These are phyloP conservation scores for Chelon auratus DNA, from an alignment of 2,797 vertebrate species.

Conservation along the genomic window DNA sequence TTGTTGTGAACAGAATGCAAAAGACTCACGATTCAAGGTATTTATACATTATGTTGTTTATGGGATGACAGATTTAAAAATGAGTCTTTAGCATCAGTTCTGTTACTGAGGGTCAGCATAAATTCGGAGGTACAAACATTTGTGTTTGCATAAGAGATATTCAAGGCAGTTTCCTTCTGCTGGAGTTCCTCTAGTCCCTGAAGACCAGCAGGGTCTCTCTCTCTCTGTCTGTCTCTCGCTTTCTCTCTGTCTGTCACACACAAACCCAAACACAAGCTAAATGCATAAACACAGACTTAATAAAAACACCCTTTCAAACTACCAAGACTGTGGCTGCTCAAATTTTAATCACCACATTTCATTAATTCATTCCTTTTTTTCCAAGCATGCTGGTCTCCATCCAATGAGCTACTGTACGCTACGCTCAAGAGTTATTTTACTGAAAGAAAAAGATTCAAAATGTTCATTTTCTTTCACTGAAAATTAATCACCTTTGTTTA, in stretches of 20 bases:
- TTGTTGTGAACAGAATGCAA: too few species aligned
- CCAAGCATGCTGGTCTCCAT: constrained; percentile 10
- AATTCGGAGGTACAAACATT: constrained; percentile 1
- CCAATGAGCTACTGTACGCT: constrained; percentile 28
- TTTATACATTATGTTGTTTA: too few species aligned
- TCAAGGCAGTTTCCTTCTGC: constrained; percentile 61
- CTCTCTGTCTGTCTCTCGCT: constrained; percentile 8
- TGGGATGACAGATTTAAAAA: too few species aligned
- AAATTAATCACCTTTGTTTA: constrained; percentile 62
- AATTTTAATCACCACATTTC: constrained; percentile 91
- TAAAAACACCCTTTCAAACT: constrained; percentile 94
- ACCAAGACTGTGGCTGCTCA: constrained; percentile 90
- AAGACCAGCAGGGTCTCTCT: constrained; percentile 63
- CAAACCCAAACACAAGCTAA: not conserved
- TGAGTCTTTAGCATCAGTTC: not conserved
- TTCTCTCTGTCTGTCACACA: constrained; percentile 4
- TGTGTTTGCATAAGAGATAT: constrained; percentile 9
- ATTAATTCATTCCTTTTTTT: constrained; percentile 78
- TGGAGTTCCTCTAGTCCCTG: constrained; percentile 85
- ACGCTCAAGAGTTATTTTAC: constrained; percentile 12
- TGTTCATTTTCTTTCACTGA: constrained; percentile 40
- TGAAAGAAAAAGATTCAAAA: constrained; percentile 32
- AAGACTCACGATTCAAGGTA: too few species aligned
- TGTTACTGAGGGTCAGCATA: not conserved
- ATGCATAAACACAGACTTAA: constrained; percentile 77